Evolutionary conservation across 1,140 invertebrate species (phyloP).

Genomic region (Maniola jurtina): DNA sequence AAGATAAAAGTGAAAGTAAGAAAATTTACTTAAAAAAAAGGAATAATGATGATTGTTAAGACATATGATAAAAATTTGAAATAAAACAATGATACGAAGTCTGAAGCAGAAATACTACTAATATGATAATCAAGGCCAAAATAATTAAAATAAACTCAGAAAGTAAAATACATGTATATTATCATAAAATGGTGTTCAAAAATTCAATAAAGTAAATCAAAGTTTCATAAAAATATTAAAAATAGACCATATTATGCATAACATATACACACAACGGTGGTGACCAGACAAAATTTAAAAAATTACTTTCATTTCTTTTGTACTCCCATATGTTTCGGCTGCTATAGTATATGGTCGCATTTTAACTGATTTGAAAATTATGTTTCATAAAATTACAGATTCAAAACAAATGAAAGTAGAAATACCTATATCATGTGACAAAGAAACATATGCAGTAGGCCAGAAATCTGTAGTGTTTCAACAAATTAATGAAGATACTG

Average conservation of each 20-base stretch:
- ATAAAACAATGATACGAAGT: too few relatives aligned
- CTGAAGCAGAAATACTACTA: too few relatives aligned
- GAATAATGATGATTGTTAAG: not conserved
- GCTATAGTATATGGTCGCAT: not conserved
- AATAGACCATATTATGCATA: not conserved
- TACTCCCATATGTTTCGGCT: constrained; percentile 50
- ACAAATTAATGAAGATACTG: not conserved
- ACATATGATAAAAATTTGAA: too few relatives aligned
- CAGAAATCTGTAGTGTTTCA: not conserved
- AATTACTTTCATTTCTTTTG: constrained; percentile 49
- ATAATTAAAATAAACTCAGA: too few relatives aligned
- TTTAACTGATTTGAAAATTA: constrained; percentile 11
- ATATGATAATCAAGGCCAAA: too few relatives aligned
- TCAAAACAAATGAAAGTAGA: constrained; percentile 39
- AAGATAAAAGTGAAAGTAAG: too few relatives aligned
- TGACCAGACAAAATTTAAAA: not conserved
- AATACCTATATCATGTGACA: constrained; percentile 18
- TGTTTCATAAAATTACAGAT: constrained; percentile 44
- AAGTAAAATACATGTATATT: too few relatives aligned
- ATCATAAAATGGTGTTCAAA: too few relatives aligned
- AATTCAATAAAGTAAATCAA: not conserved
- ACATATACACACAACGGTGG: not conserved
- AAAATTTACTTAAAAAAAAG: not conserved
- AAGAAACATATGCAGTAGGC: constrained; percentile 2
- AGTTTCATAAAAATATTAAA: not conserved